These are phyloP conservation scores for Oppia nitens DNA, from an alignment of 1,140 invertebrate genomes.

Conservation along the genomic window DNA sequence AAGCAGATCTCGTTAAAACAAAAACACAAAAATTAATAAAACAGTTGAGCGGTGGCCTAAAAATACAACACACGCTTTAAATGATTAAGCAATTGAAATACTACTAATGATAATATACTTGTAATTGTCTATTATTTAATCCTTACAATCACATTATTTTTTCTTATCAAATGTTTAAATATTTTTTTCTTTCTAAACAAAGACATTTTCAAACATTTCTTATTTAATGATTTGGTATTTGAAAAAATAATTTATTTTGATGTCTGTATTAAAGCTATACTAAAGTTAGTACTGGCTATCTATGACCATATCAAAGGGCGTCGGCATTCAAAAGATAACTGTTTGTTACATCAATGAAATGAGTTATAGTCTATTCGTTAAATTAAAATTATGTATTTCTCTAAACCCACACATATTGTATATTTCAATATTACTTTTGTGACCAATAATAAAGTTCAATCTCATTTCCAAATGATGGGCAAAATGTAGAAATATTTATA, in stretches of 20 bases:
- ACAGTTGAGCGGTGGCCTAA: neutral
- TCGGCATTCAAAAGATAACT: neutral
- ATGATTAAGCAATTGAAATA: too few species aligned
- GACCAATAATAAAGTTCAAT: too few species aligned
- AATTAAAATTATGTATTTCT: neutral
- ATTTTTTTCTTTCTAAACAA: neutral
- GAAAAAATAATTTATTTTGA: too few species aligned
- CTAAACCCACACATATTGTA: neutral
- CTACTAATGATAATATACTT: too few species aligned
- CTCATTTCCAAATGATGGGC: too few species aligned
- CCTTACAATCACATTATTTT: too few species aligned
- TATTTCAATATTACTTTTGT: too few species aligned
- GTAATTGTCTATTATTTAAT: too few species aligned
- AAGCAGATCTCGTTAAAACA: neutral
- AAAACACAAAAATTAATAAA: neutral
- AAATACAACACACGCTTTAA: too few species aligned
- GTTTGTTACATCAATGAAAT: neutral
- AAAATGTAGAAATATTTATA: too few species aligned
- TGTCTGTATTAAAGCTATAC: too few species aligned
- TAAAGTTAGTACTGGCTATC: neutral
- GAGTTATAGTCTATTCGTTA: neutral
- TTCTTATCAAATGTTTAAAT: neutral
- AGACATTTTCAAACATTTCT: neutral
- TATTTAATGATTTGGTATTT: neutral
- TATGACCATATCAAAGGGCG: neutral